Evolutionary conservation across 2,797 vertebrate genomes (phyloP), one percentile per base, ranked within the genome.

Genomic region (Micropoecilia bifurca): DNA sequence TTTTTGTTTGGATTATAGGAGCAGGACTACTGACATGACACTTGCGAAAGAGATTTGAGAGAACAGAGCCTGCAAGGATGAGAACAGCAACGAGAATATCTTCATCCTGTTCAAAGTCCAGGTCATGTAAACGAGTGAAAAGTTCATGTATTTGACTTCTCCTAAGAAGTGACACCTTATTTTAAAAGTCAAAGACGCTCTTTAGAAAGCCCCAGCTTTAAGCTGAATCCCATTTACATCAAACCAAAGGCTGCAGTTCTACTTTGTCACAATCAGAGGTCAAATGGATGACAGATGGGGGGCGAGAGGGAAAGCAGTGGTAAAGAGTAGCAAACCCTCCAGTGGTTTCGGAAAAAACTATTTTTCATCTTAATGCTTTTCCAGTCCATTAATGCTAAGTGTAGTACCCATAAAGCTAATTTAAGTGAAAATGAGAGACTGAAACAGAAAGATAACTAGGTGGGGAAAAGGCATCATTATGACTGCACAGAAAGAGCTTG

Each of bases 401-500:
- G 74, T 71, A 9, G 10, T 61, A 72, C 72, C 76, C 73, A 69
- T 79, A n/a, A 81, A 79, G 69, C 16, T n/a, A 63, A 71, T 75
- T 20, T 72, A 74, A 82, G 16, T 79, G 66, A 80, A 79, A 88
- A 13, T 4, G 71, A 74, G 79, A 78, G 61, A 73, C 45, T n/a
- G 66, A 71, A 33, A 41, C 55, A 74, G 36, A 85, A 39, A 50
- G 41, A 69, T 20, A 71, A 53, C 50, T 13, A 43, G 78, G 63
- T 71, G 28, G 75, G 25, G 73, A 18, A 43, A 50, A 48, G 71
- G 85, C 1, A 66, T 66, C 22, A 69, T 45, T 48, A 61, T 5
- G 53, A 79, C 72, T 4, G 66, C 89, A 72, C 72, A 33, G 74
- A n/a, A 12, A 89, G 83, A 10, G 28, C 59, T 89, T 86, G 92